phyloP scores from a whole-genome alignment of 1,140 invertebrate genomes.

The Diabrotica undecimpunctata region DNA sequence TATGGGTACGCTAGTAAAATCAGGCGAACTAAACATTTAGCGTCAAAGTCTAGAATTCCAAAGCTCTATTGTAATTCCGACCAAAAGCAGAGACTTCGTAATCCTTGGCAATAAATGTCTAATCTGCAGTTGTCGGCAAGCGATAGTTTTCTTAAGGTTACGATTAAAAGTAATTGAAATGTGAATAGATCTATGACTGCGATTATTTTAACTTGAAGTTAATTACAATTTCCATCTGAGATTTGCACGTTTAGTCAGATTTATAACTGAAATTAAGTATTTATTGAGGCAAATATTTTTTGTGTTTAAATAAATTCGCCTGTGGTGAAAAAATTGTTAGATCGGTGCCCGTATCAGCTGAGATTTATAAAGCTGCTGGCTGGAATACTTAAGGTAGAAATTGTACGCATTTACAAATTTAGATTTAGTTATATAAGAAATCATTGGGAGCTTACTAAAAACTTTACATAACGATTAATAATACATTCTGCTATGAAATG shows the following conservation, averaged over 20 bases:
- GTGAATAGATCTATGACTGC: slow-evolving; percentile 12
- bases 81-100: slow-evolving; percentile 7
- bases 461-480: too few species aligned
- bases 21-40: slow-evolving; percentile 3
- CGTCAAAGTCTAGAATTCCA: slow-evolving; percentile 14
- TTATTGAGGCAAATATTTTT: background rate
- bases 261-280: background rate
- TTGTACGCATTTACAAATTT: too few species aligned
- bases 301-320: background rate
- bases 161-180: slow-evolving; percentile 20
- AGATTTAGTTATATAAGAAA: too few species aligned
- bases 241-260: background rate
- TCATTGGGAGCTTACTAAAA: too few species aligned
- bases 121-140: slow-evolving; percentile 10
- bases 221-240: slow-evolving; percentile 24
- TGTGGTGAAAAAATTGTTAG: too few species aligned
- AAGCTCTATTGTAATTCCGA: background rate
- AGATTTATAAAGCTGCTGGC: too few species aligned
- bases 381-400: too few species aligned
- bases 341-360: too few species aligned
- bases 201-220: slow-evolving; percentile 26
- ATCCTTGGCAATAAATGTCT: slow-evolving; percentile 19
- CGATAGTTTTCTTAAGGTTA: slow-evolving; percentile 8
- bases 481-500: too few species aligned
- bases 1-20: background rate